Percentiles rank a stretch among this genome's conserved stretches.
phyloP scores from a whole-genome alignment of 2,888 invertebrate genomes.

The Drosophila monieri region DNA sequence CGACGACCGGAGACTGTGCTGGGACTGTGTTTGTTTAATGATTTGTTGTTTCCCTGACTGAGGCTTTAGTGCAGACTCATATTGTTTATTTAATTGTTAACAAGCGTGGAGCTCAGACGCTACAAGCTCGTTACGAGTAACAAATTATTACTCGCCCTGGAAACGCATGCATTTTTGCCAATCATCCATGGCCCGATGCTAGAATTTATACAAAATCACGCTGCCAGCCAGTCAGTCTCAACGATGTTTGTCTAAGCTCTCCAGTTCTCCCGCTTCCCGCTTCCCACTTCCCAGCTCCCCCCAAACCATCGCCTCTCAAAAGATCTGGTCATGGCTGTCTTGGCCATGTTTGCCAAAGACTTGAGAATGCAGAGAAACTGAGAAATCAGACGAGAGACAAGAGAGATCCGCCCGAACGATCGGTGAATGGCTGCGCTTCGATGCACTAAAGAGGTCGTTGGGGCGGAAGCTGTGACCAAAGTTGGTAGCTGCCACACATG shows the following conservation, averaged over 20 bases:
- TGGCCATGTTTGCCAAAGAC: conserved; percentile 73
- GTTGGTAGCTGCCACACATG: conserved; percentile 56
- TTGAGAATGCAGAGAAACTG: conserved; percentile 42
- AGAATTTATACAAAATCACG: conserved; percentile 77
- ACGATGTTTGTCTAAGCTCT: conserved; percentile 74
- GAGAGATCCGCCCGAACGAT: conserved; percentile 39
- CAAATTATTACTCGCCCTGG: conserved; percentile 66
- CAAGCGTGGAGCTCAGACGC: conserved; percentile 63
- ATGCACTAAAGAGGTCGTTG: conserved; percentile 67
- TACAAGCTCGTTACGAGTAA: conserved; percentile 70
- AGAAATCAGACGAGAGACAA: conserved; percentile 8
- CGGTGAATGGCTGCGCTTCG: conserved; percentile 76
- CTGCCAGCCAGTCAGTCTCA: conserved; percentile 80
- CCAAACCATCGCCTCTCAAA: neutral
- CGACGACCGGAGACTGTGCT: conserved; percentile 45
- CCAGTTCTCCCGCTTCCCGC: conserved; percentile 24
- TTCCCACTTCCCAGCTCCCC: conserved; percentile 1
- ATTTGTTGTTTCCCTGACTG: conserved; percentile 66
- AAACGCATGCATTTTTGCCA: conserved; percentile 66
- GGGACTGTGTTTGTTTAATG: conserved; percentile 75
- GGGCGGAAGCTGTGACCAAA: conserved; percentile 77
- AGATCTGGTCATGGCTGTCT: conserved; percentile 32
- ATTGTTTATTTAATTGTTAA: conserved; percentile 80
- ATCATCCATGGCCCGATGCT: conserved; percentile 54
- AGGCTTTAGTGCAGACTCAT: conserved; percentile 68